A percentile compares a stretch with the other conserved stretches of the same genome.
phyloP scores from a whole-genome alignment of 2,888 invertebrate species.

The Diarsia rubi region DNA sequence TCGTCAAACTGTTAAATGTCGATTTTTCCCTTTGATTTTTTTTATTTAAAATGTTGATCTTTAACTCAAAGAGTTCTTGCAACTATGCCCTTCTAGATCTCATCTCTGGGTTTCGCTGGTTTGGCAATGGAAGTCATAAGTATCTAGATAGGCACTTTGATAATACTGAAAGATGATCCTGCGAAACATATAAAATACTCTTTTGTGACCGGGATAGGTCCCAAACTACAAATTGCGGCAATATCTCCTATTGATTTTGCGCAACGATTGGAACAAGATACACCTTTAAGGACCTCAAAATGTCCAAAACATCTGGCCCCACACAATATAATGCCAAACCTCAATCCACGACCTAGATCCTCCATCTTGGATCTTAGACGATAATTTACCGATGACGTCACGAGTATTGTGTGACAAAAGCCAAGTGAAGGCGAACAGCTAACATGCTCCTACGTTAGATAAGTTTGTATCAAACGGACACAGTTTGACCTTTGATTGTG shows the following conservation, averaged over 20 bases:
- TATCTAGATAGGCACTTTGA: too few species aligned
- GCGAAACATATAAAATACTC: background rate
- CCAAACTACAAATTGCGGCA: background rate
- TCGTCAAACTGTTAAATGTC: too few species aligned
- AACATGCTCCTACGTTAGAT: slow-evolving; percentile 59
- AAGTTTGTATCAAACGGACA: slow-evolving; percentile 57
- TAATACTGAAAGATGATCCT: background rate
- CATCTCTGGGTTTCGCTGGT: too few species aligned
- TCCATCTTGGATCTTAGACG: slow-evolving; percentile 28
- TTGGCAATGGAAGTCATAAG: too few species aligned
- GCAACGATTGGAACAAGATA: background rate
- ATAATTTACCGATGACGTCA: slow-evolving; percentile 57
- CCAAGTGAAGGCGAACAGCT: slow-evolving; percentile 57
- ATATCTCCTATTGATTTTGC: background rate
- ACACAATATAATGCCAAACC: slow-evolving; percentile 48
- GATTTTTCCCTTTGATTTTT: too few species aligned
- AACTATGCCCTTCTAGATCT: too few species aligned
- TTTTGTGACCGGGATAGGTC: background rate
- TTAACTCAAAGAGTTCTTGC: too few species aligned
- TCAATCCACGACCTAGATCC: slow-evolving; percentile 39
- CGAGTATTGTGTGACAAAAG: slow-evolving; percentile 51
- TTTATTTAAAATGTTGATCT: too few species aligned
- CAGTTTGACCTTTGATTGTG: slow-evolving; percentile 58
- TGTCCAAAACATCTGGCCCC: slow-evolving; percentile 39
- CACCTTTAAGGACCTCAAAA: slow-evolving; percentile 18